Evolutionary conservation across 2,888 invertebrate species (phyloP), one percentile per base, ranked within the genome.

Genomic region (Tachina fera): DNA sequence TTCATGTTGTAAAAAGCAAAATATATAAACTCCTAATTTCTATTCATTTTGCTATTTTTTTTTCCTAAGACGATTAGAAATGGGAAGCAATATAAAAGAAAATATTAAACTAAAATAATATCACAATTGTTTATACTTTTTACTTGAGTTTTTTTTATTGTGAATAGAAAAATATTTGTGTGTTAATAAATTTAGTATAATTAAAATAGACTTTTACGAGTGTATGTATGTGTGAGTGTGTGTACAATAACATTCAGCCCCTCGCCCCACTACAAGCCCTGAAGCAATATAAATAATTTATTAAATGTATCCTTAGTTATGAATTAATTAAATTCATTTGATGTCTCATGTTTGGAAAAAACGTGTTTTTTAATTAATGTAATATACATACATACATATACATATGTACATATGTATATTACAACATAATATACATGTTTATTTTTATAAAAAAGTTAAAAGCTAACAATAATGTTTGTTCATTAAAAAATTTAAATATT

Each of bases 241-340:
- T 49, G n/a, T 5, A 49, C n/a, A n/a, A n/a, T n/a, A n/a, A n/a
- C n/a, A n/a, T n/a, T 1, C n/a, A 14, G 1, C 47, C 13, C 31
- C 6, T 8, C 31, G 22, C 22, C 19, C 22, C 31, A 14, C 31
- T 13, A 31, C 14, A 58, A 58, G 19, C 6, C 58, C 58, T 13
- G 11, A 31, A 58, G 14, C 11, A 31, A 58, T 14, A 31, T 14
- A 58, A 9, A 31, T 14, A 58, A 9, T 58, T 58, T 31, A 58
- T 31, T 58, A 58, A 58, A 31, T 58, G 22, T 58, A 58, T 13
- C 11, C 22, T 31, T 11, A 58, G 5, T 31, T 58, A 58, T 58
- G 58, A 58, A 58, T 58, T 58, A 58, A 58, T 58, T 58, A 58
- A 31, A 58, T 53, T 53, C 11, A 22, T 53, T 58, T 58, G 58